Percentiles rank a stretch among this genome's conserved stretches.
phyloP scores from a whole-genome alignment of 1,140 invertebrate species.

The Temnothorax nylanderi region DNA sequence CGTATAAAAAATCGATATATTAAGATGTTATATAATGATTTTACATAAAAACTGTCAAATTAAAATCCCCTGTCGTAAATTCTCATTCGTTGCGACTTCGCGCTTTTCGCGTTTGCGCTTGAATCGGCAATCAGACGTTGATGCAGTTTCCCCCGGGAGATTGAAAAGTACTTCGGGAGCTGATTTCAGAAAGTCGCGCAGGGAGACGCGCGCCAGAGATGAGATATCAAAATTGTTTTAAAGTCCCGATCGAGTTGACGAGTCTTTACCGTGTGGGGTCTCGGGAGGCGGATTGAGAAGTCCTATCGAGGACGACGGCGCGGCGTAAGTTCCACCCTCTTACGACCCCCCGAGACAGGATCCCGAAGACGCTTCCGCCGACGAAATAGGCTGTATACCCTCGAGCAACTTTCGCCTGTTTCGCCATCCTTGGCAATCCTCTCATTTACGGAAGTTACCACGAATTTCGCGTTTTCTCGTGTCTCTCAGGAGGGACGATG shows the following conservation, averaged over 20 bases:
- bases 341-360: neutral
- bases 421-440: slow-evolving; percentile 39
- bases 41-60: neutral
- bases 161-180: slow-evolving; percentile 63
- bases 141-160: slow-evolving; percentile 63
- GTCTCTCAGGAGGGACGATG: neutral
- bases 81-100: slow-evolving; percentile 46
- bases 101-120: slow-evolving; percentile 4
- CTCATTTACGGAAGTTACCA: slow-evolving; percentile 55
- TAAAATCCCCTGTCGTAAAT: neutral
- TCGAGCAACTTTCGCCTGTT: slow-evolving; percentile 41
- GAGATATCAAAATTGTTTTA: slow-evolving; percentile 77
- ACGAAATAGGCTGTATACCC: slow-evolving; percentile 44
- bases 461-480: slow-evolving; percentile 46
- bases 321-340: slow-evolving; percentile 52
- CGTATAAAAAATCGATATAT: neutral
- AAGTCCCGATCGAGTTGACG: slow-evolving; percentile 74
- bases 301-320: slow-evolving; percentile 44
- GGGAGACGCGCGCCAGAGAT: slow-evolving; percentile 59
- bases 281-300: slow-evolving; percentile 56
- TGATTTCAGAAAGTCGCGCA: slow-evolving; percentile 44
- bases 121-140: slow-evolving; percentile 54
- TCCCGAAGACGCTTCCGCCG: slow-evolving; percentile 36
- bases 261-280: slow-evolving; percentile 61
- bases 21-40: slow-evolving; percentile 8